Evolutionary conservation across 1,140 invertebrate genomes (phyloP).

Genomic region (Drosophila kurseongensis): DNA sequence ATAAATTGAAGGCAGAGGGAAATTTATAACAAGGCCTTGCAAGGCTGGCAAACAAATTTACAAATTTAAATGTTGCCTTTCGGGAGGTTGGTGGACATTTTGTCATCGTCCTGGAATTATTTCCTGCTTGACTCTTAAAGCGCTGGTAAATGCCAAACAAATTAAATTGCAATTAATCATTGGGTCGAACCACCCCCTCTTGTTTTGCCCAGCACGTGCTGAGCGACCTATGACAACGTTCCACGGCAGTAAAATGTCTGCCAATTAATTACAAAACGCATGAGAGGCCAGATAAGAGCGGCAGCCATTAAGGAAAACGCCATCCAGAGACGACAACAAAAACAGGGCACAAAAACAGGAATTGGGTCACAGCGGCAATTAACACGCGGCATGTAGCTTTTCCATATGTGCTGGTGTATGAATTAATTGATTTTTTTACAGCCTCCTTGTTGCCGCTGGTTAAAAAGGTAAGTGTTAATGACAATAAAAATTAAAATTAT

Average conservation of each 20-base stretch:
- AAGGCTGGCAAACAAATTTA: slow-evolving; percentile 12
- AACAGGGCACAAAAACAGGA: slow-evolving; percentile 11
- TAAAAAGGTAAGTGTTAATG: slow-evolving; percentile 8
- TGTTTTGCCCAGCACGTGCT: slow-evolving; percentile 53
- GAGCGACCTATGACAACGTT: slow-evolving; percentile 70
- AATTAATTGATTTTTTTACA: slow-evolving; percentile 36
- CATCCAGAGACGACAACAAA: slow-evolving; percentile 36
- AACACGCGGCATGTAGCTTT: slow-evolving; percentile 38
- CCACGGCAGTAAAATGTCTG: slow-evolving; percentile 61
- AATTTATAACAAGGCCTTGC: slow-evolving; percentile 9
- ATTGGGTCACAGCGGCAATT: slow-evolving; percentile 45
- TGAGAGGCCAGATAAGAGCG: slow-evolving; percentile 70
- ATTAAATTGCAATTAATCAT: slow-evolving; percentile 83
- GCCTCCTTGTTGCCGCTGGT: neutral
- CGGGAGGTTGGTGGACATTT: slow-evolving; percentile 6
- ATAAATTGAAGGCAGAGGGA: slow-evolving; percentile 6
- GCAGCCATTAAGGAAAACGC: slow-evolving; percentile 57
- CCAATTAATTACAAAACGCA: slow-evolving; percentile 79
- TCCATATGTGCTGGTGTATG: slow-evolving; percentile 31
- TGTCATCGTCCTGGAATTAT: slow-evolving; percentile 14
- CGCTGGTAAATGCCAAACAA: slow-evolving; percentile 66
- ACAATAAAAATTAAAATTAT: slow-evolving; percentile 33
- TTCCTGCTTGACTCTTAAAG: slow-evolving; percentile 2
- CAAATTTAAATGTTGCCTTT: slow-evolving; percentile 24
- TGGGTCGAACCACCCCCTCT: slow-evolving; percentile 37